These are phyloP conservation scores for Drosophila macrospina DNA, from an alignment of 2,888 invertebrate genomes.

Conservation along the genomic window DNA sequence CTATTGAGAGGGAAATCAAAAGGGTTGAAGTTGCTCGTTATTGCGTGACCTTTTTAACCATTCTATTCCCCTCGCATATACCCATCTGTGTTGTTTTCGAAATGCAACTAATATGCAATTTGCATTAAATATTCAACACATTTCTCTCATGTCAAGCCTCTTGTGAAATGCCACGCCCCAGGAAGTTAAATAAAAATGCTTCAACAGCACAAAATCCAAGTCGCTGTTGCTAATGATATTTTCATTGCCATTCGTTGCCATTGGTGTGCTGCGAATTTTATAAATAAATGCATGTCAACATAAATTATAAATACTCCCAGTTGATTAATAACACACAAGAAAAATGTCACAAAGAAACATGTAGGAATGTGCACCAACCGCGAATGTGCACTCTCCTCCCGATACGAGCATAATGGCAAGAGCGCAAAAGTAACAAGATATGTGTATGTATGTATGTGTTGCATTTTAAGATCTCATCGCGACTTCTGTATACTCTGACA, in stretches of 20 bases:
- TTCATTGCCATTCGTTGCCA: slow-evolving; percentile 32
- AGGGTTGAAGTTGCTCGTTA: slow-evolving; percentile 33
- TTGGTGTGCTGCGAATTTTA: slow-evolving; percentile 52
- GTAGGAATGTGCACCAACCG: slow-evolving; percentile 37
- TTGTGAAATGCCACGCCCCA: slow-evolving; percentile 32
- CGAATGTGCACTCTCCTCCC: slow-evolving; percentile 29
- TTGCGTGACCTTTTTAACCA: slow-evolving; percentile 44
- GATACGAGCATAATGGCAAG: slow-evolving; percentile 13
- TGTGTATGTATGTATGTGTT: neutral
- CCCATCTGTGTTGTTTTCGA: slow-evolving; percentile 17
- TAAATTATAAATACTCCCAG: slow-evolving; percentile 75
- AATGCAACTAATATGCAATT: slow-evolving; percentile 58
- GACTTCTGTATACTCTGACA: slow-evolving; percentile 4
- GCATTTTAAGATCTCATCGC: neutral
- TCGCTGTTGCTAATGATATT: slow-evolving; percentile 46
- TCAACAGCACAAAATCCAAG: slow-evolving; percentile 21
- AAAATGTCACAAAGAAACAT: slow-evolving; percentile 76
- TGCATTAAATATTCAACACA: slow-evolving; percentile 54
- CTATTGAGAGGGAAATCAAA: slow-evolving; percentile 32
- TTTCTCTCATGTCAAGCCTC: slow-evolving; percentile 36
- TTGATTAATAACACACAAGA: slow-evolving; percentile 76
- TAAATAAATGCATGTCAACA: slow-evolving; percentile 78
- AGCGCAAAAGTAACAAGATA: slow-evolving; percentile 24
- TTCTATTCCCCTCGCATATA: neutral
- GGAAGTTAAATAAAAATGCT: neutral